Evolutionary conservation across 2,888 invertebrate genomes (phyloP), one percentile per base, ranked within the genome.

Genomic region (Cheilosia grossa): DNA sequence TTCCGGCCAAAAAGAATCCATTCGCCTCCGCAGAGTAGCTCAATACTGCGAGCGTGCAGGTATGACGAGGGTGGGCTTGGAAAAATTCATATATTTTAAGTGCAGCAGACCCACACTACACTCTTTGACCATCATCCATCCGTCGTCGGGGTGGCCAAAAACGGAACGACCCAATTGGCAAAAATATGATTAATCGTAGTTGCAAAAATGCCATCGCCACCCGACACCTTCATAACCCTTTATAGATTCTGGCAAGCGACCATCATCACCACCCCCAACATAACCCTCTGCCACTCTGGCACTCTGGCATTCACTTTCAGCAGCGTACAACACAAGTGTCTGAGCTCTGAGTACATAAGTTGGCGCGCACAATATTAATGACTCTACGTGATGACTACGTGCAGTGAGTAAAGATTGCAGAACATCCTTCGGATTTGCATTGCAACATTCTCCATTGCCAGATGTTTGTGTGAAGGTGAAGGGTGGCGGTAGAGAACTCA

Each of bases 141-240:
- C 6, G 6, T 17, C 63, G 67, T 51, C 64, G 74, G 74, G 74
- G 64, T 54, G 53, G 58, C 66, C 74, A 75, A 64, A 79, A 61
- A 59, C 72, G 90, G 89, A 90, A 89, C 89, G 89, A 89, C 89
- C 88, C 90, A 91, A 89, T 90, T 90, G 91, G 89, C 89, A 88
- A 88, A 88, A 89, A 89, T 90, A 90, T 90, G 90, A 90, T 91
- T 90, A 91, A 90, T 90, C 87, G 88, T 88, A 89, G 85, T 85
- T 85, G 80, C 80, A 77, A 80, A 85, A 75, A 85, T 81, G 85
- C 85, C 85, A 85, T 81, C 70, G 10, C 85, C 80, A 85, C 80
- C 85, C 85, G 85, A 70, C 15, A 42, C 79, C 63, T 27, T 51
- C 51, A 67, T 47, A 67, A 61, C 51, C 74, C 75, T 80, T 75